Evolutionary conservation across 1,140 invertebrate genomes (phyloP).

Genomic region (Rhizoglyphus robini): DNA sequence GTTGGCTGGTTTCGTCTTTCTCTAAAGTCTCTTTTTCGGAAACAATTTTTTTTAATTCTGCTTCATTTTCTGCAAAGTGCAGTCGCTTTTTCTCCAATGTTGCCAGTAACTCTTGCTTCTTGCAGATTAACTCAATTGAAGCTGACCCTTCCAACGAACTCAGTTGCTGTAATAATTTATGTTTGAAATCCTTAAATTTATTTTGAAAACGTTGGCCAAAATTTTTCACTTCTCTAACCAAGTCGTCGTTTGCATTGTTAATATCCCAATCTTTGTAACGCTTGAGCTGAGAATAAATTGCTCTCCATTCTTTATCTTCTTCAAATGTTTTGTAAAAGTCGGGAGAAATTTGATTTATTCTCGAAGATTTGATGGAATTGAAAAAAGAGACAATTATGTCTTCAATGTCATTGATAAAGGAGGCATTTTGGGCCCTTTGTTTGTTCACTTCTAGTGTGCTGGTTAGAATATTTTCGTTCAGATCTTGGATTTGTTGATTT

Average conservation of each 20-base stretch:
- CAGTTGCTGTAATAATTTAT: background rate
- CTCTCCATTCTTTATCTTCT: background rate
- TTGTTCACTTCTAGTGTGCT: no score
- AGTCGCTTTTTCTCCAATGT: background rate
- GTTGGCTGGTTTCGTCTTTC: no score
- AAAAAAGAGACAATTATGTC: no score
- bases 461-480: no score
- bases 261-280: no score
- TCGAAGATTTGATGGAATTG: background rate
- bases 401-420: no score
- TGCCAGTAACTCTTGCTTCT: background rate
- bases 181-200: background rate
- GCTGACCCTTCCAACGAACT: background rate
- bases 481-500: background rate
- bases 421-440: no score
- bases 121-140: background rate
- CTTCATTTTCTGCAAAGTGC: background rate
- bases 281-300: no score
- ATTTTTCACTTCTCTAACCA: background rate
- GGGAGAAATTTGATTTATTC: background rate
- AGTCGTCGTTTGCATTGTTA: no score
- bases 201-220: background rate
- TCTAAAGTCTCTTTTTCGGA: background rate
- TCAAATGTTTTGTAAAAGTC: background rate
- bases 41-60: background rate